phyloP scores from a whole-genome alignment of 2,888 invertebrate genomes.

The Coremacera marginata region DNA sequence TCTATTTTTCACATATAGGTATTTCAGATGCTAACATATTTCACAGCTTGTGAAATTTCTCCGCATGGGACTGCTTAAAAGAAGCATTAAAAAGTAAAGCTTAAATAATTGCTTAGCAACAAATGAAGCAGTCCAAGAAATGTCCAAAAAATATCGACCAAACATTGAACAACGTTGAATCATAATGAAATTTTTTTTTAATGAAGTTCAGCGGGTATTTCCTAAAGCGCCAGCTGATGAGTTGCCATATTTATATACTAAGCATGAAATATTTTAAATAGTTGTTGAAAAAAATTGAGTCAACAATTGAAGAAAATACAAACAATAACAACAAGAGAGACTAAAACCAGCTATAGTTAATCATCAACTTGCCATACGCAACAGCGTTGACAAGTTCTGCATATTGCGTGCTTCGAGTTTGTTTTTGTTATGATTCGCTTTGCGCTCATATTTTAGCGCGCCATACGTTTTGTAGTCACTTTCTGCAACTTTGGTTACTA shows the following conservation, averaged over 20 bases:
- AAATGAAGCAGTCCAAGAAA: too few relatives aligned
- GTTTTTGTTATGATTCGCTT: conserved; percentile 1
- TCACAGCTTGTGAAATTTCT: too few relatives aligned
- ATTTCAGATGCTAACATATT: too few relatives aligned
- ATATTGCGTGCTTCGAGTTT: neutral
- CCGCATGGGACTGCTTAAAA: too few relatives aligned
- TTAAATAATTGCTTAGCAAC: too few relatives aligned
- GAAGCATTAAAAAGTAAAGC: too few relatives aligned
- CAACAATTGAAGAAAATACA: neutral
- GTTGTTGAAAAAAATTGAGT: neutral
- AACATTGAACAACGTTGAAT: neutral
- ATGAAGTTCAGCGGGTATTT: neutral
- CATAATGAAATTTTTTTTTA: neutral
- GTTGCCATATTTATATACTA: neutral
- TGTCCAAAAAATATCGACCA: too few relatives aligned
- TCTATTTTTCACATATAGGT: too few relatives aligned
- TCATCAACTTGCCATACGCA: neutral
- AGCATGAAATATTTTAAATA: neutral
- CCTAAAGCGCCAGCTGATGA: neutral
- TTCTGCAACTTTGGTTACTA: neutral
- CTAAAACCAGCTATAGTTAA: neutral
- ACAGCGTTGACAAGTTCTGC: neutral
- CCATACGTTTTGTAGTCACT: too few relatives aligned
- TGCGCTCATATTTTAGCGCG: neutral
- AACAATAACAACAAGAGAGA: neutral